Conservation (phyloP, 1,140 invertebrate genomes). For the Carposina sasakii region DNA sequence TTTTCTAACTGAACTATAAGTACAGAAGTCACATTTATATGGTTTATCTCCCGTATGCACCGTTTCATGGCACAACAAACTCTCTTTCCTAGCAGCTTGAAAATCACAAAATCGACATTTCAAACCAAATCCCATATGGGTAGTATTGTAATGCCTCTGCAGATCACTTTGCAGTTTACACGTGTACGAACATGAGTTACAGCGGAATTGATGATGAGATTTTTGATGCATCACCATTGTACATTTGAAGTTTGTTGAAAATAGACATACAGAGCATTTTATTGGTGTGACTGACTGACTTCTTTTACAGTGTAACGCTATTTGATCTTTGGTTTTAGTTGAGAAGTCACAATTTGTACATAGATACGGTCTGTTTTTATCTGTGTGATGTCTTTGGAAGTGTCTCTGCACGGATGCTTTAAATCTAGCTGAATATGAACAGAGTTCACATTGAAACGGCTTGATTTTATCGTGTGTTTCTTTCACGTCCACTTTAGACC, state of each 20-base stretch:
- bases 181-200: constrained; percentile 35
- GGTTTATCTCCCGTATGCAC: constrained; percentile 48
- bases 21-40: constrained; percentile 35
- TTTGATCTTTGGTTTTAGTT: constrained; percentile 53
- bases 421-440: constrained; percentile 40
- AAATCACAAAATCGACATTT: constrained; percentile 49
- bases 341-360: constrained; percentile 48
- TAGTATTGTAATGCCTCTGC: constrained; percentile 30
- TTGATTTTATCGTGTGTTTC: constrained; percentile 34
- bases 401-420: constrained; percentile 53
- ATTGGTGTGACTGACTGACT: constrained; percentile 26
- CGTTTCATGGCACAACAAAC: constrained; percentile 39
- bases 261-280: constrained; percentile 29
- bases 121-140: constrained; percentile 34
- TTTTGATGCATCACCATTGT: constrained; percentile 43
- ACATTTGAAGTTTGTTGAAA: constrained; percentile 41
- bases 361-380: constrained; percentile 40
- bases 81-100: constrained; percentile 36
- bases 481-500: constrained; percentile 41
- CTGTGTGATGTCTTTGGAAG: constrained; percentile 47
- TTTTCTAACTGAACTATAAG: constrained; percentile 35
- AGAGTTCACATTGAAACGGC: constrained; percentile 41
- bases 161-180: constrained; percentile 46
- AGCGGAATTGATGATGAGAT: constrained; percentile 37
- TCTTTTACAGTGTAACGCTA: constrained; percentile 45